Percentiles rank a stretch among this genome's conserved stretches.
Conservation (phyloP, 1,140 invertebrate species). For the Caenorhabditis remanei region DNA sequence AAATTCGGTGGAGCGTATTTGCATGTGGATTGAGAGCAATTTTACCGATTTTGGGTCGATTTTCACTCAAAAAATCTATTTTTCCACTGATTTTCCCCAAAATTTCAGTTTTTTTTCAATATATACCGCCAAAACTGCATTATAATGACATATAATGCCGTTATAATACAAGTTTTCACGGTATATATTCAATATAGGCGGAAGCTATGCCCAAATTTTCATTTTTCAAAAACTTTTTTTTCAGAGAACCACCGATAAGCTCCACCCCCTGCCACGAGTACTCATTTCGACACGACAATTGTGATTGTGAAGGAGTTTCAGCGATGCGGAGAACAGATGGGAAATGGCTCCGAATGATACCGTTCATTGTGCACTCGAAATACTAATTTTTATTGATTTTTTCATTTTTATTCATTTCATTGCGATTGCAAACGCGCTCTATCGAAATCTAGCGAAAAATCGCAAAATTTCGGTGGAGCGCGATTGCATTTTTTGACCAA, state of each 20-base stretch:
- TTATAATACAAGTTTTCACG: not conserved
- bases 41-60: too few relatives aligned
- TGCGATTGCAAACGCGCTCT: not conserved
- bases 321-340: not conserved
- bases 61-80: too few relatives aligned
- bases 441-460: too few relatives aligned
- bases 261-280: not conserved
- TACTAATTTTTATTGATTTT: not conserved
- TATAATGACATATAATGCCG: not conserved
- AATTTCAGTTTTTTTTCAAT: too few relatives aligned
- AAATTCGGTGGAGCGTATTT: too few relatives aligned
- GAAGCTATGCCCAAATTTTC: too few relatives aligned
- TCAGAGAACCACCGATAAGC: constrained; percentile 26
- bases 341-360: constrained; percentile 17
- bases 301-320: constrained; percentile 6
- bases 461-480: too few relatives aligned
- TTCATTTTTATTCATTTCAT: not conserved
- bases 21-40: too few relatives aligned
- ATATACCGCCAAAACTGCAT: too few relatives aligned
- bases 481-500: too few relatives aligned
- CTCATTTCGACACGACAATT: constrained; percentile 28
- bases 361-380: constrained; percentile 40
- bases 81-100: too few relatives aligned
- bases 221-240: not conserved
- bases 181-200: too few relatives aligned